Percentiles rank a stretch among this genome's conserved stretches.
These are phyloP conservation scores for Ophioninae sp. DNA, from an alignment of 2,888 invertebrate genomes.

Conservation along the genomic window DNA sequence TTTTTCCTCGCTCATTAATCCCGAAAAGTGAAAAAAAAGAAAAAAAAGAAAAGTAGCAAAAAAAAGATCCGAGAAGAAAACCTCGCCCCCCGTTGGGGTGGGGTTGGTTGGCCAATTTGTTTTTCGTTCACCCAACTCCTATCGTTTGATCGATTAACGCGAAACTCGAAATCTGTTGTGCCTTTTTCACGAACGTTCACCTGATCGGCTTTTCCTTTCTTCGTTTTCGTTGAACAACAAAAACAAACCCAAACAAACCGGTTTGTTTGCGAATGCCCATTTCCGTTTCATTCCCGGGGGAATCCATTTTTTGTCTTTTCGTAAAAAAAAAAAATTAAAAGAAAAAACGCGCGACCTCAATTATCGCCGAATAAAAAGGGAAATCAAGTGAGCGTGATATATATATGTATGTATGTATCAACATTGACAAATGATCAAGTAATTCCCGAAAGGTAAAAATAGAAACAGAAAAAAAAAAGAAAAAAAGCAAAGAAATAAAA, in stretches of 20 bases:
- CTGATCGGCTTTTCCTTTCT: neutral
- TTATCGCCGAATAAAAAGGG: neutral
- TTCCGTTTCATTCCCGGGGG: constrained; percentile 2
- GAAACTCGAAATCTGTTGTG: neutral
- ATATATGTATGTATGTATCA: neutral
- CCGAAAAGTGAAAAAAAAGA: neutral
- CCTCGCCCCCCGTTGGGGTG: constrained; percentile 12
- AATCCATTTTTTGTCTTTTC: neutral
- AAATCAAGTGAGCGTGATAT: neutral
- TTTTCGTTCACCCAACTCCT: neutral
- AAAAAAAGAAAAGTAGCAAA: neutral
- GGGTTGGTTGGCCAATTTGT: neutral
- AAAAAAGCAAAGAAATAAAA: neutral
- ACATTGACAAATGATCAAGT: neutral
- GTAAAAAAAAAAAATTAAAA: neutral
- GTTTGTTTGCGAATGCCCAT: constrained; percentile 31
- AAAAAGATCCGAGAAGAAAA: neutral
- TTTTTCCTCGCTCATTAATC: neutral
- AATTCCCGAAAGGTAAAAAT: neutral
- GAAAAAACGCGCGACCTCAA: neutral
- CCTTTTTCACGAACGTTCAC: neutral
- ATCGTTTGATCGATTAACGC: neutral
- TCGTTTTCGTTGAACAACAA: neutral
- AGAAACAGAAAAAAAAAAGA: too few species aligned
- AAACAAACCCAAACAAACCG: neutral